Base-by-base conservation (phyloP, 2,797 vertebrate genomes). In the Mareca strepera region DNA sequence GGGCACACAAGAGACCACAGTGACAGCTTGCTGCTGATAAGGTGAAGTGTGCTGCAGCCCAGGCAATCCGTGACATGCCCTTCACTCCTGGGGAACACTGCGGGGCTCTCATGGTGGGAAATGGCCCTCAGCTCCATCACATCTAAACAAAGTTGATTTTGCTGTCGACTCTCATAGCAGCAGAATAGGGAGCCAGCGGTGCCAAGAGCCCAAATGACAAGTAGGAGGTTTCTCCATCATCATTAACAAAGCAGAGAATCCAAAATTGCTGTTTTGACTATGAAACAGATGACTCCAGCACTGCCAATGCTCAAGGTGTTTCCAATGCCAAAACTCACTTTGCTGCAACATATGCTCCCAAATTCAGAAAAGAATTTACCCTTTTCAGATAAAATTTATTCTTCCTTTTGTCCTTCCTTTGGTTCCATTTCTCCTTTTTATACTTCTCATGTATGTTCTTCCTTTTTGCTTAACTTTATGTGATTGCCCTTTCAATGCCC, bases 251-350 rank as follows among this genome's bases (percentile, higher is more conserved):
- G 91, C 66, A 73, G 12, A 86, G 91, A 77, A 79, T 59, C 80
- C 91, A 64, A 64, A 95, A 93, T 28, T 67, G 74, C 91, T 67
- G 77, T 74, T 96, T 68, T 92, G 92, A 94, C 94, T 94, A 22
- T 1, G 9, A 67, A 83, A 95, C 92, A 92, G 91, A 95, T 90
- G 88, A 92, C 58, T 91, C 44, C 78, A 62, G 88, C 91, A 59
- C 91, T 95, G 90, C 92, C 92, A 96, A n/a, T 39, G 3, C 60
- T 86, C 92, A 80, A 94, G 88, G 91, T 93, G 80, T 37, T 84
- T 44, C 82, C 82, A 56, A 9, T 91, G 96, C 95, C 95, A 96
- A 70, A 88, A 88, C 56, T 82, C 83, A 70, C 93, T 95, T 94
- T 80, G 80, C 87, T 68, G 73, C 69, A 55, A 62, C 76, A 91